A percentile compares a stretch with the other conserved stretches of the same genome.
These are phyloP conservation scores for Guaruba guarouba DNA, from an alignment of 2,113 vertebrate genomes.

Conservation along the genomic window DNA sequence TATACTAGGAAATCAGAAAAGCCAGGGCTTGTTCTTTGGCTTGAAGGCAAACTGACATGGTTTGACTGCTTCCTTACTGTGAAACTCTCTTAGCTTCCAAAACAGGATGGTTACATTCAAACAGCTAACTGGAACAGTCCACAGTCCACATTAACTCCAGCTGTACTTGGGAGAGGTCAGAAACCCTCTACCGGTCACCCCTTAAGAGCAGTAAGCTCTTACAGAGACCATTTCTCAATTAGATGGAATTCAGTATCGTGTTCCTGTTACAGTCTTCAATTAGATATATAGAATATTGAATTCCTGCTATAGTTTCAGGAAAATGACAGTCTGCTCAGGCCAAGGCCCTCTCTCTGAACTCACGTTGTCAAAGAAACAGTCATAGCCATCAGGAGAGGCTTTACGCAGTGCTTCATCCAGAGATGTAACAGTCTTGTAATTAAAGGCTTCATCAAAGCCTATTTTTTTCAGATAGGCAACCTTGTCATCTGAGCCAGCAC, in stretches of 20 bases:
- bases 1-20: not conserved
- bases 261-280: not conserved
- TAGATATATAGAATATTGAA: not conserved
- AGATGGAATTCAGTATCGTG: not conserved
- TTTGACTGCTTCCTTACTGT: not conserved
- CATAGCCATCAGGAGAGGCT: conserved; percentile 84
- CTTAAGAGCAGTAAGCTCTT: not conserved
- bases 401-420: conserved; percentile 81
- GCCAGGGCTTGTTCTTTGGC: not conserved
- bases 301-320: not conserved
- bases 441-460: conserved; percentile 87
- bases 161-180: not conserved
- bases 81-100: not conserved
- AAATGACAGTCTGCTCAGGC: not conserved
- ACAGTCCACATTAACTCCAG: not conserved
- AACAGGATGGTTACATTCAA: not conserved
- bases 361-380: conserved; percentile 91
- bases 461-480: conserved; percentile 82
- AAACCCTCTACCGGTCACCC: not conserved
- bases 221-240: not conserved
- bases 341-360: conserved; percentile 19
- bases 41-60: not conserved
- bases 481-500: conserved; percentile 82
- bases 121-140: not conserved
- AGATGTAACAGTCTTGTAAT: conserved; percentile 85